Percentiles rank a stretch among this genome's conserved stretches.
Conservation (phyloP, 2,888 invertebrate species). For the Acronicta aceris region DNA sequence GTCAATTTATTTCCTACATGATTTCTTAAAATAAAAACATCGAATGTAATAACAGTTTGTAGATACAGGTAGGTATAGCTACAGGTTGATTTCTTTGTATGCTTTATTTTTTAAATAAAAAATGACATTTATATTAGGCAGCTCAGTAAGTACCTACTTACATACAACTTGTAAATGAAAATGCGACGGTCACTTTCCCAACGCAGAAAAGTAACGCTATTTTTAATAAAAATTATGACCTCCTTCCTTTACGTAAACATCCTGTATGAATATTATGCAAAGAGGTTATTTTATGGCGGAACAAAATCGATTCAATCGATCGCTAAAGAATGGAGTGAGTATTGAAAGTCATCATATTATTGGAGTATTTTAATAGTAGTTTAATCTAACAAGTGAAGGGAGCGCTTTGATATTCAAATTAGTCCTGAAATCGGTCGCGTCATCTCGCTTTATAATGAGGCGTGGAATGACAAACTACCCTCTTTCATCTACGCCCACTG, state of each 20-base stretch:
- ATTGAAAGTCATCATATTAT: conserved; percentile 57
- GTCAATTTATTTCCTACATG: conserved; percentile 27
- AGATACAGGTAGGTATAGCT: background rate
- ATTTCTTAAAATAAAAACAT: conserved; percentile 33
- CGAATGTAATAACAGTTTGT: conserved; percentile 17
- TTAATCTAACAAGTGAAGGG: conserved; percentile 60
- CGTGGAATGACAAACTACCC: conserved; percentile 79
- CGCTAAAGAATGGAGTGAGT: conserved; percentile 54
- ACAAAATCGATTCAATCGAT: conserved; percentile 51
- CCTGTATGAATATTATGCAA: conserved; percentile 55
- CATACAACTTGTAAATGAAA: conserved; percentile 34
- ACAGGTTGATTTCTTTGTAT: conserved; percentile 29
- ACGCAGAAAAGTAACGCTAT: conserved; percentile 12
- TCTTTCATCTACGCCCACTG: conserved; percentile 77
- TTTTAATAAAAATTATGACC: conserved; percentile 31
- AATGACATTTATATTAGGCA: conserved; percentile 13
- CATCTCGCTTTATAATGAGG: conserved; percentile 71
- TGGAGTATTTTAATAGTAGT: conserved; percentile 54
- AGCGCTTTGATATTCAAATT: conserved; percentile 76
- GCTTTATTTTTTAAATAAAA: conserved; percentile 24
- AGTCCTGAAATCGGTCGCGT: conserved; percentile 63
- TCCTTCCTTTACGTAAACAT: conserved; percentile 40
- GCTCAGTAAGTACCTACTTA: background rate
- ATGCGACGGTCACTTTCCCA: conserved; percentile 37
- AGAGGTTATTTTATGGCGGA: conserved; percentile 40